Evolutionary conservation across 2,797 vertebrate genomes (phyloP), one percentile per base, ranked within the genome.

Genomic region (Bradypodion pumilum): DNA sequence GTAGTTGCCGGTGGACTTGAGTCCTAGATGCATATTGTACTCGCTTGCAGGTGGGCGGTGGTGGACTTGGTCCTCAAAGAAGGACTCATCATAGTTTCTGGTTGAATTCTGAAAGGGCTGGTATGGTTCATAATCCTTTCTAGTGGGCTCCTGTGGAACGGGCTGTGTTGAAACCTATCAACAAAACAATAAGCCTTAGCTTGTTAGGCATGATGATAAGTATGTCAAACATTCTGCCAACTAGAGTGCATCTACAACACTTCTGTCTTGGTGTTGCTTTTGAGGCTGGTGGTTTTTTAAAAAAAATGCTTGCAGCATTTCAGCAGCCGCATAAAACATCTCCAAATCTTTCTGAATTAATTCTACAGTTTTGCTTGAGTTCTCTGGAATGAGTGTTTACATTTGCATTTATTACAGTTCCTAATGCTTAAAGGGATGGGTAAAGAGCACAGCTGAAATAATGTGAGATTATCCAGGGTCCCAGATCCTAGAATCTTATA

Each of bases 11-110:
- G 98, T 99, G 94, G 98, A 99, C 95, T 99, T 99, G 92, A 99
- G 97, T 95, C 98, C 98, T 97, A 99, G 97, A 91, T 99, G 98
- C 98, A 99, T 99, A 96, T 98, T 98, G 94, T 99, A 97, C 94
- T 99, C 98, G 0, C 97, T 95, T 91, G 97, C 97, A 82, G 98
- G 95, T 87, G 96, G 98, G 83, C 98, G 98, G 81, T 97, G 98
- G 90, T 98, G 98, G 81, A 97, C 97, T 95, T 99, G 98, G 95
- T 98, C 98, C 94, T 99, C 98, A 72, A 98, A 99, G 96, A 99
- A 99, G 93, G 98, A 97, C 95, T 99, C 98, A 74, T 99, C 98
- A 5, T 98, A 99, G 94, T 95, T 98, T 95, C 97, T 89, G 84
- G 98, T 97, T 90, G 98, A 97, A 93, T 98, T 99, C 91, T 98